These are phyloP conservation scores for Craseonycteris thonglongyai DNA, from an alignment of 2,113 vertebrate genomes.

Conservation along the genomic window DNA sequence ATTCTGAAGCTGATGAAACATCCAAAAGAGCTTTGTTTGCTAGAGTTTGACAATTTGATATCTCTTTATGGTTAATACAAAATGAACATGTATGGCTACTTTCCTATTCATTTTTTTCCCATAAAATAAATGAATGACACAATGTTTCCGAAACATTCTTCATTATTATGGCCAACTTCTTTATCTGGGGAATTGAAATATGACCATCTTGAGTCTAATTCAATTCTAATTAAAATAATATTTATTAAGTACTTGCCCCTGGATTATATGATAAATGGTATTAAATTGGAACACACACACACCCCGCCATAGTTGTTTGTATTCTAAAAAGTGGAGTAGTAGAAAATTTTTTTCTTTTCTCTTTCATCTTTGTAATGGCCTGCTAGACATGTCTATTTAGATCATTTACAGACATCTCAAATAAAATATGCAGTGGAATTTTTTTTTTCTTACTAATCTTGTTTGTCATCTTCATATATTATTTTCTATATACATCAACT, in stretches of 20 bases:
- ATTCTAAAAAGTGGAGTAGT: not conserved
- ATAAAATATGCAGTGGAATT: not conserved
- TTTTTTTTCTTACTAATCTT: not conserved
- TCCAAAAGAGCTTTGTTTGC: not conserved
- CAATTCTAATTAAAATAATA: slow-evolving; percentile 57
- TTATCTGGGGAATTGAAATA: slow-evolving; percentile 36
- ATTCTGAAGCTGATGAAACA: not conserved
- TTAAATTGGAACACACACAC: not conserved
- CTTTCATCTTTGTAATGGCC: slow-evolving; percentile 3
- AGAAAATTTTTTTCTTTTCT: not conserved
- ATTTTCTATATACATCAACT: not conserved
- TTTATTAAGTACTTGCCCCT: slow-evolving; percentile 22
- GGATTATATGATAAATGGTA: slow-evolving; percentile 12
- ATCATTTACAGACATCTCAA: not conserved
- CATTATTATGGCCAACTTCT: slow-evolving; percentile 26
- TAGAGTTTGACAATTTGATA: not conserved
- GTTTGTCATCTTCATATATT: not conserved
- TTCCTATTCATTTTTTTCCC: not conserved
- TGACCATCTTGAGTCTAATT: slow-evolving; percentile 38
- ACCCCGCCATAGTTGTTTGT: not conserved
- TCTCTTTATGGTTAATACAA: not conserved
- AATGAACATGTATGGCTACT: not conserved
- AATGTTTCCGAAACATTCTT: slow-evolving; percentile 1
- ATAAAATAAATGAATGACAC: slow-evolving; percentile 45
- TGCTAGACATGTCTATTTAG: not conserved